These are phyloP conservation scores for Cheilosia scutellata DNA, from an alignment of 2,888 invertebrate genomes.

Conservation along the genomic window DNA sequence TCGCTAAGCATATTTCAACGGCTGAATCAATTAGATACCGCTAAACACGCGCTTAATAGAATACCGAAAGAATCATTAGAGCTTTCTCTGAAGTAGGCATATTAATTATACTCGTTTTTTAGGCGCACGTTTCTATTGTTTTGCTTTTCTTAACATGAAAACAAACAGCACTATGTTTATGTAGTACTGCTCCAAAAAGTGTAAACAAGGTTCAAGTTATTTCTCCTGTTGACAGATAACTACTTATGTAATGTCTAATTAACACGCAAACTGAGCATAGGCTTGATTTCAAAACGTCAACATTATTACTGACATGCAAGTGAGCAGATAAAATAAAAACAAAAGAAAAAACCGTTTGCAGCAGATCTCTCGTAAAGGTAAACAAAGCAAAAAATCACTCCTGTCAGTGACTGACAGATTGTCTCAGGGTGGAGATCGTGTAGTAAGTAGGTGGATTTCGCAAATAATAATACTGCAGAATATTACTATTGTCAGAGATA, in stretches of 20 bases:
- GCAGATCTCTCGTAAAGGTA: constrained; percentile 2
- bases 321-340: constrained; percentile 7
- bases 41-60: constrained; percentile 24
- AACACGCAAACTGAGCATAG: constrained; percentile 24
- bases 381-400: not conserved
- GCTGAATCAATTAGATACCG: constrained; percentile 23
- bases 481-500: constrained; percentile 39
- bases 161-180: not conserved
- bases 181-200: not conserved
- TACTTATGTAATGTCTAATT: constrained; percentile 52
- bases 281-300: constrained; percentile 55
- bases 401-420: constrained; percentile 69
- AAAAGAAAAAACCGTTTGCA: not conserved
- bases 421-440: constrained; percentile 61
- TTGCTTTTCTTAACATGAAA: not conserved
- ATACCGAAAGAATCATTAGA: not conserved
- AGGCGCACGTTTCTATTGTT: constrained; percentile 6
- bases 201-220: constrained; percentile 5
- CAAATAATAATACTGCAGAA: constrained; percentile 2
- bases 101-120: not conserved
- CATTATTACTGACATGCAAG: constrained; percentile 63
- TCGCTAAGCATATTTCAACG: constrained; percentile 9
- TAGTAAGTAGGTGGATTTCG: constrained; percentile 31
- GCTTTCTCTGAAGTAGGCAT: constrained; percentile 27
- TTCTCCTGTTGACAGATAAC: constrained; percentile 13